Conservation (phyloP, 2,888 invertebrate species). For the Stenurella melanura region DNA sequence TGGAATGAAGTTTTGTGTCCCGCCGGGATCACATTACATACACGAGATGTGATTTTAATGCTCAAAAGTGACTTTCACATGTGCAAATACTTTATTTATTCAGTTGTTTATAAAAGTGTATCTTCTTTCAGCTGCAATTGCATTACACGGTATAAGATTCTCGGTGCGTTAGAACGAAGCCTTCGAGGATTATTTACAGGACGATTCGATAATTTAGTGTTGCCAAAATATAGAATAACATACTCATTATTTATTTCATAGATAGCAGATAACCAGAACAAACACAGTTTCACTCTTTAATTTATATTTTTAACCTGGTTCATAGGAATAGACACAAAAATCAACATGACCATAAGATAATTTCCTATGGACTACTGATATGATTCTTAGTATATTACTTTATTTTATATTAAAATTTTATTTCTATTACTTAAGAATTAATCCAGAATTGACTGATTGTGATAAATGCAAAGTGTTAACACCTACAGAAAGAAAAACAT, state of each 20-base stretch:
- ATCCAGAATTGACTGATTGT: too few relatives aligned
- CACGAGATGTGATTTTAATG: constrained; percentile 51
- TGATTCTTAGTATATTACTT: too few relatives aligned
- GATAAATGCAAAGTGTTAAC: too few relatives aligned
- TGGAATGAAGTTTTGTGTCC: constrained; percentile 59
- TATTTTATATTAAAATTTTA: too few relatives aligned
- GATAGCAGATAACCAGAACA: too few relatives aligned
- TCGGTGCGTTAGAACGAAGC: constrained; percentile 31
- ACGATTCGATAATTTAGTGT: constrained; percentile 16
- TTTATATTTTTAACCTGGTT: too few relatives aligned
- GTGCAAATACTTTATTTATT: constrained; percentile 69
- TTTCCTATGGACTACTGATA: too few relatives aligned
- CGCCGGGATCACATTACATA: constrained; percentile 48
- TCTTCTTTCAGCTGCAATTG: constrained; percentile 67
- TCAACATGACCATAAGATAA: too few relatives aligned
- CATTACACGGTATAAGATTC: constrained; percentile 62
- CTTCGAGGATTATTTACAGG: constrained; percentile 38
- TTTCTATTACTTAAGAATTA: too few relatives aligned
- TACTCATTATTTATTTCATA: not conserved
- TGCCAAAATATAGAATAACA: not conserved
- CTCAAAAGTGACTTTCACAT: constrained; percentile 66
- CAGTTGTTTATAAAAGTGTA: constrained; percentile 66
- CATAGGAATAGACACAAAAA: too few relatives aligned
- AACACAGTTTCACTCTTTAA: too few relatives aligned
- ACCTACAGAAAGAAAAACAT: too few relatives aligned